Percentiles rank a stretch among this genome's conserved stretches.
Conservation (phyloP, 2,113 vertebrate species). For the Microtus pennsylvanicus region DNA sequence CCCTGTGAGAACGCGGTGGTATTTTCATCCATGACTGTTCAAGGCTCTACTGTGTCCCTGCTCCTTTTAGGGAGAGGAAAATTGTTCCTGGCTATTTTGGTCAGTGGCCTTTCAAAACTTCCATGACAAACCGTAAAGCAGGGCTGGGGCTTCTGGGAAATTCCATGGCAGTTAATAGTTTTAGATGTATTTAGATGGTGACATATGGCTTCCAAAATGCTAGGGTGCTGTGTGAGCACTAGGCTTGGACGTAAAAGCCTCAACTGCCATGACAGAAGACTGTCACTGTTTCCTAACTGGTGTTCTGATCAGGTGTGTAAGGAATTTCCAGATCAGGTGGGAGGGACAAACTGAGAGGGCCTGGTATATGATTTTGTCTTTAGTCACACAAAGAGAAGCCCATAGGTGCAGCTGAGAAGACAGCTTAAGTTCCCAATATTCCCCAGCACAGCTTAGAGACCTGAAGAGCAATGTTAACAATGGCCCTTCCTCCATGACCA, state of each 20-base stretch:
- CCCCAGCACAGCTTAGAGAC: neutral
- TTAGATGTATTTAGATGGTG: slow-evolving; percentile 51
- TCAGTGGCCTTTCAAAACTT: slow-evolving; percentile 60
- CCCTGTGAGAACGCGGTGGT: slow-evolving; percentile 53
- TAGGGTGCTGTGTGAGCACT: slow-evolving; percentile 35
- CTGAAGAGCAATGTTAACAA: neutral
- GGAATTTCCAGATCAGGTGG: neutral
- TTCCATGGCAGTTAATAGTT: slow-evolving; percentile 56
- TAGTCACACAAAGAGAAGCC: neutral
- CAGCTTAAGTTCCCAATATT: neutral
- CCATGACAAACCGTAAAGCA: slow-evolving; percentile 45
- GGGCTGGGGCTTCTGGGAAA: slow-evolving; percentile 64
- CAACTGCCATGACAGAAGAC: neutral
- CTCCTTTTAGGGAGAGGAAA: slow-evolving; percentile 80
- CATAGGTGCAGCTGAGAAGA: neutral
- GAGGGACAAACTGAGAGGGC: neutral
- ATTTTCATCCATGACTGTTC: slow-evolving; percentile 57
- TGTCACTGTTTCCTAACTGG: neutral
- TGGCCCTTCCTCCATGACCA: neutral
- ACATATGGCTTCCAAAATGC: slow-evolving; percentile 31
- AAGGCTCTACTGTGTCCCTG: slow-evolving; percentile 29
- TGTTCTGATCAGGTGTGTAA: neutral
- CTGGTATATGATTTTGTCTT: neutral
- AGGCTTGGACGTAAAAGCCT: neutral
- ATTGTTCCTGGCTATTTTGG: slow-evolving; percentile 72